Evolutionary conservation across 2,797 vertebrate species (phyloP), one percentile per base, ranked within the genome.

Genomic region (Coregonus sp.): DNA sequence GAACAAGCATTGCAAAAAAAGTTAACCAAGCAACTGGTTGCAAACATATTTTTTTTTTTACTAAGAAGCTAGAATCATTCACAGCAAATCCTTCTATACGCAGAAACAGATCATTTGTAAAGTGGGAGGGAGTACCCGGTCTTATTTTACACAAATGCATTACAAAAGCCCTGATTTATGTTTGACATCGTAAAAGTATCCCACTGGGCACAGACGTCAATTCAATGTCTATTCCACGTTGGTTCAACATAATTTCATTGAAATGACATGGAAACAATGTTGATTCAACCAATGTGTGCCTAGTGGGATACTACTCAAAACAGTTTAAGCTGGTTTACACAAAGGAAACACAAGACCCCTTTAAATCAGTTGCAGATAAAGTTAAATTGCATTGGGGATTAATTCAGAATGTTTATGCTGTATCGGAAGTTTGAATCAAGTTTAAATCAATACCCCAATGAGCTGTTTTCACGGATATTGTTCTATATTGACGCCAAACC

Each of bases 121-220:
- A 74, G 11, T 11, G 47, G 40, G 70, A 20, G 4, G 52, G 4
- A 29, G 11, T 4, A 18, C 25, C n/a, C 16, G 12, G 75, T 63
- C 59, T 51, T 52, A 65, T 20, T 63, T 56, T n/a, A 51, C 59
- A 65, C 7, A 31, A 72, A 31, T 51, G 70, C 56, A 33, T 47
- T 72, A 72, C 5, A 72, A 70, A 77, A 72, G 25, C 20, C 68
- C 75, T 65, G 75, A 72, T 51, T 72, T 61, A 18, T 18, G 14
- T 68, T 67, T 67, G 18, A 71, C 35, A 18, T 71, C 16, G 0
- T 2, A 76, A 65, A 65, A 52, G 50, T 70, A 54, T 9, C 40
- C 9, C 9, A 11, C 40, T 47, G 40, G 40, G 9, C 40, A 47
- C 40, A 47, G 40, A 47, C 9, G 0, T 47, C 40, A 47, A 47